phyloP scores from a whole-genome alignment of 2,113 vertebrate genomes.

The Elanoides forficatus region DNA sequence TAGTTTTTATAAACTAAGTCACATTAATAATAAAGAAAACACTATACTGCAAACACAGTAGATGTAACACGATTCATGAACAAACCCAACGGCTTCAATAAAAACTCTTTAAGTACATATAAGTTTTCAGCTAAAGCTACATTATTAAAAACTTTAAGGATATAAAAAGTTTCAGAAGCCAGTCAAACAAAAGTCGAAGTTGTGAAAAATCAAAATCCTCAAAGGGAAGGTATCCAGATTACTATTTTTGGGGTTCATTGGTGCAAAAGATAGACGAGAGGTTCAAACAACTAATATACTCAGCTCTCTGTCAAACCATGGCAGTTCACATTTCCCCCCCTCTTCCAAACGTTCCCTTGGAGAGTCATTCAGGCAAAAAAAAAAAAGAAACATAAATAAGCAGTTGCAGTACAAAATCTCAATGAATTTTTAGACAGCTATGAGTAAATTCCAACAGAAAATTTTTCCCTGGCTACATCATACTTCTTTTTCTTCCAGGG shows the following conservation, averaged over 20 bases:
- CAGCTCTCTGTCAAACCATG: neutral
- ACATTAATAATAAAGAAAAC: neutral
- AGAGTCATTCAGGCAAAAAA: neutral
- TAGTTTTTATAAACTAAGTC: neutral
- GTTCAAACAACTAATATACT: neutral
- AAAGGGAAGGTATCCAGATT: neutral
- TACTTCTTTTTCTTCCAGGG: neutral
- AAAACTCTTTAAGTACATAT: neutral
- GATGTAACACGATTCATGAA: rapidly evolving
- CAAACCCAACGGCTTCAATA: neutral
- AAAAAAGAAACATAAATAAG: neutral
- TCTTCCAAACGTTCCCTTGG: neutral
- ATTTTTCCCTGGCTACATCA: neutral
- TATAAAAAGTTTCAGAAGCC: neutral
- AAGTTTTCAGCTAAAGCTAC: neutral
- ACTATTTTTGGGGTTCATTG: neutral
- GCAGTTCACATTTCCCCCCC: neutral
- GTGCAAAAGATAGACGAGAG: neutral
- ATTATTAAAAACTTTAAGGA: neutral
- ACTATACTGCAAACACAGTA: neutral
- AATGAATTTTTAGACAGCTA: neutral
- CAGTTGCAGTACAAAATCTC: neutral
- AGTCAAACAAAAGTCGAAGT: neutral
- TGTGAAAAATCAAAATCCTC: neutral
- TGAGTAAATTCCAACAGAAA: neutral